These are phyloP conservation scores for Ganaspis sp. DNA, from an alignment of 1,140 invertebrate species.

Conservation along the genomic window DNA sequence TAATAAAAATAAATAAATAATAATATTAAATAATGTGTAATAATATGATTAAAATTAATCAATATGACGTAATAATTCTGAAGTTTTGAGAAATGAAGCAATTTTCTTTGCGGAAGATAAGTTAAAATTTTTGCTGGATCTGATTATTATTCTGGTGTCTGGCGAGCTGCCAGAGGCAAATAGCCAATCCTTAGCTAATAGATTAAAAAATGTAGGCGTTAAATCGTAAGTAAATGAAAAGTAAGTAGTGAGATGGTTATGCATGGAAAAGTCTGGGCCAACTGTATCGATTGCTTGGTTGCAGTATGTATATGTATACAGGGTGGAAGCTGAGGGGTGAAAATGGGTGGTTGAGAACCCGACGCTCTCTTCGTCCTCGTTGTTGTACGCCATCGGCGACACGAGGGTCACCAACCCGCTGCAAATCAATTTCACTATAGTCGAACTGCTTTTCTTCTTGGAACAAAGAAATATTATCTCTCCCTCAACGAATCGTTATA, in stretches of 20 bases:
- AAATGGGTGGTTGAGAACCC: conserved; percentile 48
- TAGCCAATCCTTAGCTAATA: conserved; percentile 7
- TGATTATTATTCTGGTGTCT: neutral
- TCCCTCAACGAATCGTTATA: conserved; percentile 10
- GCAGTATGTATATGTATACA: conserved; percentile 45
- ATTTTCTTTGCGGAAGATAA: neutral
- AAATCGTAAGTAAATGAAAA: conserved; percentile 30
- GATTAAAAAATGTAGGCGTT: conserved; percentile 9
- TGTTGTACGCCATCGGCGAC: conserved; percentile 56
- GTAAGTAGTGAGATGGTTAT: conserved; percentile 40
- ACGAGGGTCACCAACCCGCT: conserved; percentile 44
- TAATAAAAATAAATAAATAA: no score
- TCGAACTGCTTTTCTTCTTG: conserved; percentile 24
- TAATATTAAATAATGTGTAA: no score
- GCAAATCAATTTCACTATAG: conserved; percentile 51
- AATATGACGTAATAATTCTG: no score
- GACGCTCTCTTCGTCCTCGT: conserved; percentile 49
- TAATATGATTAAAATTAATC: no score
- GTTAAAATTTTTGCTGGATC: neutral
- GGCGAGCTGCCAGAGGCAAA: neutral
- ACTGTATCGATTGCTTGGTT: conserved; percentile 59
- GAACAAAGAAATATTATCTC: conserved; percentile 31
- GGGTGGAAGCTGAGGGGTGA: conserved; percentile 39
- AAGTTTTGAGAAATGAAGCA: neutral
- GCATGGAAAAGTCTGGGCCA: conserved; percentile 56